These are phyloP conservation scores for Rhyzopertha dominica DNA, from an alignment of 1,140 invertebrate species.

Conservation along the genomic window DNA sequence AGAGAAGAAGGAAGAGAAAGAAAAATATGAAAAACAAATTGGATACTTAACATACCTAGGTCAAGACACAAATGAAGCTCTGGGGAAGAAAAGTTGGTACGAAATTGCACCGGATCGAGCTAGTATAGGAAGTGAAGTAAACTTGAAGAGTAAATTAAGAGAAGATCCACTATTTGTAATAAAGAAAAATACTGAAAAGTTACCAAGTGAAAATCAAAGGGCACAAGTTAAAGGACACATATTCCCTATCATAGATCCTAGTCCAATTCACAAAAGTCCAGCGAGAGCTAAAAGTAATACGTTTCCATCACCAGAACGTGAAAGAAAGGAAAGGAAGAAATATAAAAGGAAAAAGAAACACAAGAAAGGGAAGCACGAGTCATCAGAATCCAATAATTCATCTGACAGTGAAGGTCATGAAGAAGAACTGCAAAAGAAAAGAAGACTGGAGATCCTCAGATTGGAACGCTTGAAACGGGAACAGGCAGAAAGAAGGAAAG, in stretches of 20 bases:
- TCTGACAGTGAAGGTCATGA: constrained; percentile 29
- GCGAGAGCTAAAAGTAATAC: too few species aligned
- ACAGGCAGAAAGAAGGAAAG: constrained; percentile 64
- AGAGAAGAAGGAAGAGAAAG: constrained; percentile 87
- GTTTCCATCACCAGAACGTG: constrained; percentile 10
- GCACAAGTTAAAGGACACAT: too few species aligned
- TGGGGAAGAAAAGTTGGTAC: constrained; percentile 79
- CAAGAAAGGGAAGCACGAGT: constrained; percentile 28
- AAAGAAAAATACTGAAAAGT: constrained; percentile 54
- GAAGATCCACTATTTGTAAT: constrained; percentile 73
- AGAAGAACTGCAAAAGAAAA: constrained; percentile 43
- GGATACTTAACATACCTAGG: constrained; percentile 94
- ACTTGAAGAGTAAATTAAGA: constrained; percentile 56
- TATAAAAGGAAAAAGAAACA: constrained; percentile 32
- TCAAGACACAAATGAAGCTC: constrained; percentile 84
- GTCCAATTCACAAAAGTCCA: too few species aligned
- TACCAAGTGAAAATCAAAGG: too few species aligned
- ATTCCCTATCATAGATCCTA: too few species aligned
- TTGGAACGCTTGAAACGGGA: constrained; percentile 76
- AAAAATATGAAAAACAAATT: constrained; percentile 97
- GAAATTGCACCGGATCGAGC: constrained; percentile 58
- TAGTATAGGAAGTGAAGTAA: constrained; percentile 54
- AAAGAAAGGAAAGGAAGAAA: constrained; percentile 7
- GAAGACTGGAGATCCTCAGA: constrained; percentile 68
- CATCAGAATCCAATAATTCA: constrained; percentile 11